Base-by-base conservation (phyloP, 2,797 vertebrate genomes). In the Neopelma chrysocephalum region DNA sequence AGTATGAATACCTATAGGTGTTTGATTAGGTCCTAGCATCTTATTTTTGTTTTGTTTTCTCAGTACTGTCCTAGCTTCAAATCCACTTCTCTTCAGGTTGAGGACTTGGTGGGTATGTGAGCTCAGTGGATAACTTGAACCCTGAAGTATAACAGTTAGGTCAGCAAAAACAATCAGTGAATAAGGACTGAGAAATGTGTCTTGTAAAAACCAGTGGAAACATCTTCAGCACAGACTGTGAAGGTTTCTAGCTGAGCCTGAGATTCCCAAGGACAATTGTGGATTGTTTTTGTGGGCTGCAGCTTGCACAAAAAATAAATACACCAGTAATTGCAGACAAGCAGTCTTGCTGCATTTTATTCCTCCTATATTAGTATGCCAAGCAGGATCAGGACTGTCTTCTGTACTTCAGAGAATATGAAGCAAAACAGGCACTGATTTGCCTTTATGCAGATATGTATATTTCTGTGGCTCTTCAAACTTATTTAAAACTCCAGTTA, bases 71-170 rank as follows among this genome's bases (percentile, higher is more conserved):
- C 36, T 51, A 78, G 7, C n/a, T 88, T 85, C 48, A 71, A 0
- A 15, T 17, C 15, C 4, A 6, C 23, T 56, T 54, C 20, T 60
- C 26, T 50, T 87, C 47, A n/a, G 51, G 25, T 42, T 61, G 66
- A 84, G 36, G 20, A 21, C 25, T 69, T 0, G 0, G 29, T 61
- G 32, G 8, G 5, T 57, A 4, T 61, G n/a, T 0, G 10, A 76
- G 11, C 16, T 84, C 12, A 54, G 61, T 13, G 15, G 32, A 34
- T 54, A 82, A 75, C 23, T 3, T 84, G 32, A 84, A 72, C 5
- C 3, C 50, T 84, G 17, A 94, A 82, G 14, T 54, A 7, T 9
- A 84, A 68, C 22, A 85, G 0, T 20, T 36, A 47, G 43, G 8
- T 56, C 47, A 87, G 62, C 36, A 79, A 89, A 53, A 47, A 76